A percentile compares a stretch with the other conserved stretches of the same genome.
Conservation (phyloP, 2,888 invertebrate genomes). For the Carabus problematicus region DNA sequence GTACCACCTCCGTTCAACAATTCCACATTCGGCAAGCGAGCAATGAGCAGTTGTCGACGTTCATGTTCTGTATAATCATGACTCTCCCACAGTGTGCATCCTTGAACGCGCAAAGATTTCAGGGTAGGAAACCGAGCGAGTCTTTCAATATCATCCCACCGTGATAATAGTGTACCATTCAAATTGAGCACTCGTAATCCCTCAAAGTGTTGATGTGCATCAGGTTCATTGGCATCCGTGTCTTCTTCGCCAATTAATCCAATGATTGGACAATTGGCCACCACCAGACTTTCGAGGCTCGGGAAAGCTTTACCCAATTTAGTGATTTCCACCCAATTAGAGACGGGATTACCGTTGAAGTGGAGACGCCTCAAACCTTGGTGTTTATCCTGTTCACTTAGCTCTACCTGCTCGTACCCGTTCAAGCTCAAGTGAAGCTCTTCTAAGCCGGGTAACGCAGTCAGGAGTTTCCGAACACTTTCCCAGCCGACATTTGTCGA, state of each 20-base stretch:
- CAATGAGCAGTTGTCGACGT: conserved; percentile 84
- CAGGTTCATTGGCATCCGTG: conserved; percentile 45
- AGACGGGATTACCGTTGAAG: conserved; percentile 87
- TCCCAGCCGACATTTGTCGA: conserved; percentile 88
- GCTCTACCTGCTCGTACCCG: conserved; percentile 79
- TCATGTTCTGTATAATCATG: conserved; percentile 89
- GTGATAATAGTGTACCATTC: conserved; percentile 81
- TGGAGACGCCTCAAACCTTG: conserved; percentile 78
- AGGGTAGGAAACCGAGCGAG: conserved; percentile 83
- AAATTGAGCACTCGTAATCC: conserved; percentile 79
- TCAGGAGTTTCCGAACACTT: conserved; percentile 77
- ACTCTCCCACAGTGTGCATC: conserved; percentile 77
- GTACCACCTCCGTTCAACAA: conserved; percentile 89
- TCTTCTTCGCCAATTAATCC: conserved; percentile 58
- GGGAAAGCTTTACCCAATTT: conserved; percentile 88
- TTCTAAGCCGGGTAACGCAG: conserved; percentile 79
- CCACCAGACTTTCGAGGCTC: conserved; percentile 80
- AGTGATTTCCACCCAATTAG: conserved; percentile 82
- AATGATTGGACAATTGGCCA: conserved; percentile 83
- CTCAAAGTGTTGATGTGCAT: conserved; percentile 26
- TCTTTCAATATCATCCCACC: conserved; percentile 90
- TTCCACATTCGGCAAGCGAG: conserved; percentile 83
- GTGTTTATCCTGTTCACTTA: conserved; percentile 64
- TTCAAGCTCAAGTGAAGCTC: conserved; percentile 94
- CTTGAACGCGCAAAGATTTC: conserved; percentile 83